These are phyloP conservation scores for Myotis brandtii DNA, from an alignment of 2,113 vertebrate genomes.

Conservation along the genomic window DNA sequence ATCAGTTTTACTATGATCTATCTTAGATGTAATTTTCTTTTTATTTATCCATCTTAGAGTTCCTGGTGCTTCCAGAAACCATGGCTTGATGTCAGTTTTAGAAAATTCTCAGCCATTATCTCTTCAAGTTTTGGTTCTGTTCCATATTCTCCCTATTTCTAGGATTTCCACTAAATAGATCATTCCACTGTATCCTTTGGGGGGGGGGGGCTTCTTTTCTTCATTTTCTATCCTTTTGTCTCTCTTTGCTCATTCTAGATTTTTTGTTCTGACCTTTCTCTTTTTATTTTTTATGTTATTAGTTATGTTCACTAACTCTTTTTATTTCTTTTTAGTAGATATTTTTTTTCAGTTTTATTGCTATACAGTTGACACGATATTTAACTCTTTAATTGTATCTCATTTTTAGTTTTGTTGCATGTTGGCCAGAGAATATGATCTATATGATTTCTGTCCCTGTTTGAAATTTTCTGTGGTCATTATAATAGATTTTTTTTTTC, in stretches of 20 bases:
- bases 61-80: neutral
- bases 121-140: neutral
- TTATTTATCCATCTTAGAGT: neutral
- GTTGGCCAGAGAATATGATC: neutral
- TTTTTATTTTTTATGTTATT: neutral
- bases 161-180: neutral
- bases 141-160: neutral
- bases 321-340: neutral
- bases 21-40: neutral
- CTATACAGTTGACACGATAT: neutral
- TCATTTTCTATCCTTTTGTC: neutral
- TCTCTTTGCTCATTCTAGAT: neutral
- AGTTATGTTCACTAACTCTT: neutral
- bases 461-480: neutral
- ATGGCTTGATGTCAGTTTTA: neutral
- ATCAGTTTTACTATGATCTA: neutral
- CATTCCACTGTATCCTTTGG: neutral
- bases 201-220: neutral
- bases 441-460: neutral
- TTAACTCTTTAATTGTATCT: neutral
- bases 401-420: neutral
- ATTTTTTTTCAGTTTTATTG: neutral
- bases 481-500: neutral
- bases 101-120: neutral
- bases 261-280: neutral